Evolutionary conservation across 2,888 invertebrate genomes (phyloP).

Genomic region (Hirtodrosophila histrioides): DNA sequence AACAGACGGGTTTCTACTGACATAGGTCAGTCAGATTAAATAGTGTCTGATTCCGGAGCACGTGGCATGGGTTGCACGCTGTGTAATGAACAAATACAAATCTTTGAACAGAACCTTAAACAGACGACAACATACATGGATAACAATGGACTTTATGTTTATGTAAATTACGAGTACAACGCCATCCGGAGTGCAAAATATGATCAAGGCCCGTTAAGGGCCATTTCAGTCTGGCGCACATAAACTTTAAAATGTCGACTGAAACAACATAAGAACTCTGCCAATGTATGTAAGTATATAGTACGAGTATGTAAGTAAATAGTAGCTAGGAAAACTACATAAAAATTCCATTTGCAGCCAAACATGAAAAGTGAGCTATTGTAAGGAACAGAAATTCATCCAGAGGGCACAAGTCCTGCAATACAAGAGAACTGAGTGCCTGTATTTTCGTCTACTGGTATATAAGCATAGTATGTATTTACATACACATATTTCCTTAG

Average conservation of each 20-base stretch:
- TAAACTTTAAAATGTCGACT: constrained; percentile 66
- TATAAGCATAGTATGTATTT: background rate
- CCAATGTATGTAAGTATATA: constrained; percentile 2
- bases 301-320: constrained; percentile 5
- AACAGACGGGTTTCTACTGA: constrained; percentile 4
- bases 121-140: constrained; percentile 36
- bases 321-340: constrained; percentile 45
- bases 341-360: constrained; percentile 67
- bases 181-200: constrained; percentile 75
- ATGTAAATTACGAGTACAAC: constrained; percentile 70
- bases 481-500: constrained; percentile 27
- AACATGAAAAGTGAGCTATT: constrained; percentile 43
- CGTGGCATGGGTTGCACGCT: background rate
- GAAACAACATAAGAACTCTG: constrained; percentile 36
- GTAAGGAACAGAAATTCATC: constrained; percentile 27
- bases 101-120: constrained; percentile 5
- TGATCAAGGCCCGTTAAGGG: constrained; percentile 57
- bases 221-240: constrained; percentile 41
- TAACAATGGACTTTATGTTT: constrained; percentile 74
- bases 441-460: background rate
- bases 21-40: constrained; percentile 10
- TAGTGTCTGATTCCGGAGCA: constrained; percentile 14
- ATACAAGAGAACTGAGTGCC: constrained; percentile 18
- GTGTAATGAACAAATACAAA: constrained; percentile 28
- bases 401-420: constrained; percentile 9